Percentiles rank a stretch among this genome's conserved stretches.
These are phyloP conservation scores for Microtus oregoni DNA, from an alignment of 2,113 vertebrate genomes.

Conservation along the genomic window DNA sequence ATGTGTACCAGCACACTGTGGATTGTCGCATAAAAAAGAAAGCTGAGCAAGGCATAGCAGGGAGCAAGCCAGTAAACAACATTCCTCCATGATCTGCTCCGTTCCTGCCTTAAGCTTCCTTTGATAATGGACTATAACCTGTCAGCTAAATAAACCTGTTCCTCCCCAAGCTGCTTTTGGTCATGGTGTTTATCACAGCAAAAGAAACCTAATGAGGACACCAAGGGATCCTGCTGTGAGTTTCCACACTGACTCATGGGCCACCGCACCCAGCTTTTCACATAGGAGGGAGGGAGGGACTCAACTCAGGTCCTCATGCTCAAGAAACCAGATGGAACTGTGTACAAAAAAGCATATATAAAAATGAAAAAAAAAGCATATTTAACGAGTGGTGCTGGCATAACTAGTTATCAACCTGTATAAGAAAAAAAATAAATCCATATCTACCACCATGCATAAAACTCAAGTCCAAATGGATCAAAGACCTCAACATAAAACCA, in stretches of 20 bases:
- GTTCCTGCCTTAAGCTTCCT: not conserved
- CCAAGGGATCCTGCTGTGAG: not conserved
- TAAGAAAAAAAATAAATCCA: too few relatives aligned
- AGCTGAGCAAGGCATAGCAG: not conserved
- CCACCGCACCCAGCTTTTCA: too few relatives aligned
- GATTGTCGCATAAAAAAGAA: not conserved
- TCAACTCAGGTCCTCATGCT: not conserved
- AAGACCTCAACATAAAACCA: too few relatives aligned
- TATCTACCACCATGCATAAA: too few relatives aligned
- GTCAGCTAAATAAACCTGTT: not conserved
- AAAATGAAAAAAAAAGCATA: too few relatives aligned
- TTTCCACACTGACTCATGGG: not conserved
- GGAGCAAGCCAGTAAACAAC: not conserved
- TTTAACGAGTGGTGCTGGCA: too few relatives aligned
- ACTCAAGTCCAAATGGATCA: too few relatives aligned
- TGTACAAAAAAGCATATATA: not conserved
- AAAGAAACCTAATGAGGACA: too few relatives aligned
- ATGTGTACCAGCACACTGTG: not conserved
- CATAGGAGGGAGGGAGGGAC: too few relatives aligned
- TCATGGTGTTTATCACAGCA: not conserved
- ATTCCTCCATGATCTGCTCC: not conserved
- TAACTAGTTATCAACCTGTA: too few relatives aligned
- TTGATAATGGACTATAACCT: not conserved
- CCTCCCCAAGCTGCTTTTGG: not conserved
- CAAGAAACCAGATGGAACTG: constrained; percentile 18